Base-by-base conservation (phyloP, 2,113 vertebrate genomes). In the Desmodus rotundus region DNA sequence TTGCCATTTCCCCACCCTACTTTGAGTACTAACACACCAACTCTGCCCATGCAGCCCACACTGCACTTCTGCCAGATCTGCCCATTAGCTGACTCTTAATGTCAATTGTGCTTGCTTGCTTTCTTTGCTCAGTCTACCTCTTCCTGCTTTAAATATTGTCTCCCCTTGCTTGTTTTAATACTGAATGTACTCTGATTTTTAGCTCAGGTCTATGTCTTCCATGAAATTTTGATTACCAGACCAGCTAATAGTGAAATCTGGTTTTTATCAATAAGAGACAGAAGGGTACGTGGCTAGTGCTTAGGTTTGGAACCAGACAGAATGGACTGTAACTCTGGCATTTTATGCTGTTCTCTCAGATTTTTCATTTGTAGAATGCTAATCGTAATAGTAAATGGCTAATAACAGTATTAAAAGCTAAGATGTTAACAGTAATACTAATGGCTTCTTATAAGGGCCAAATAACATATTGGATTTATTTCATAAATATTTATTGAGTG, bases 291-390 rank as follows among this genome's bases (percentile, higher is more conserved):
- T 50, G 16, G 4, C n/a, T 58, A 22, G 52, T 67, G 5, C 33
- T 80, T 22, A 56, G 56, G 8, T 70, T 87, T 74, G 14, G 38
- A 87, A n/a, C 87, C 67, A 82, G 36, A 65, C 20, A 72, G 16
- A 82, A 68, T 31, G 16, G 47, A 82, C 19, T 82, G 4, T 65
- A 78, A 24, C 14, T 31, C 67, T 14, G 26, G 5, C 14, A 78
- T 88, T 81, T 65, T 56, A 50, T n/a, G 9, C 10, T 50, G 4
- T 17, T 56, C 20, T 87, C 7, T 93, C 38, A 72, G 13, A 67
- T 85, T 94, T 94, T 45, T 94, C 13, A 74, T 50, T 88, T 93
- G 38, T 89, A 11, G 7, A 94, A 63, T 28, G 17, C 7, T 84
- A 56, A n/a, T 58, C 68, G 65, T 50, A 72, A 7, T 56, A 67